These are phyloP conservation scores for Orchestes rusci DNA, from an alignment of 2,888 invertebrate species.

Conservation along the genomic window DNA sequence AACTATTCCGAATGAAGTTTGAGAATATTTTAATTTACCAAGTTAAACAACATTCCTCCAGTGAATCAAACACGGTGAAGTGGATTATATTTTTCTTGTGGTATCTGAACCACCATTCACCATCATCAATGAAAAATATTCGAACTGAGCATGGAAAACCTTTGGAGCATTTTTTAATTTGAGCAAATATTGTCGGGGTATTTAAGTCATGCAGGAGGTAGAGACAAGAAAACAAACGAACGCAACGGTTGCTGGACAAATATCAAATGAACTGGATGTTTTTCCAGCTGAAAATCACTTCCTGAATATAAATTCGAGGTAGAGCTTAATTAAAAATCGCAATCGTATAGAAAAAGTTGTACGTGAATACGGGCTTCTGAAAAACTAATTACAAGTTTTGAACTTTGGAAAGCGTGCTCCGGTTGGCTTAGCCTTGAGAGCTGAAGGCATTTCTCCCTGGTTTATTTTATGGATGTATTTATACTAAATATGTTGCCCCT, in stretches of 20 bases:
- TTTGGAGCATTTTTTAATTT: slow-evolving; percentile 20
- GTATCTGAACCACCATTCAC: too few relatives aligned
- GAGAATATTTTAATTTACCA: too few relatives aligned
- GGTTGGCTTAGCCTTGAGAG: slow-evolving; percentile 33
- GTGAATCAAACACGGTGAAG: too few relatives aligned
- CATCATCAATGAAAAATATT: too few relatives aligned
- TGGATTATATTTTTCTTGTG: too few relatives aligned
- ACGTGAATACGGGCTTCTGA: slow-evolving; percentile 38
- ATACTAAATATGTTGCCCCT: slow-evolving; percentile 26
- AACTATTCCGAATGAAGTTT: too few relatives aligned
- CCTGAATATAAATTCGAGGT: slow-evolving; percentile 42
- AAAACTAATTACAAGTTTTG: slow-evolving; percentile 43
- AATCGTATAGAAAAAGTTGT: slow-evolving; percentile 38
- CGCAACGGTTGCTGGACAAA: slow-evolving; percentile 40
- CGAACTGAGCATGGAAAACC: too few relatives aligned
- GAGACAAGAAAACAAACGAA: slow-evolving; percentile 42
- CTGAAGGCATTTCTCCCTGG: slow-evolving; percentile 28
- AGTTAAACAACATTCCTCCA: too few relatives aligned
- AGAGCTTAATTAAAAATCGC: slow-evolving; percentile 45
- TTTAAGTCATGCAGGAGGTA: slow-evolving; percentile 19
- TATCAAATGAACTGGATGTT: slow-evolving; percentile 44
- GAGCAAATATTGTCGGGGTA: slow-evolving; percentile 19
- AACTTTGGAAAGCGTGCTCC: slow-evolving; percentile 39
- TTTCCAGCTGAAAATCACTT: slow-evolving; percentile 43
- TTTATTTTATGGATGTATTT: slow-evolving; percentile 27